Evolutionary conservation across 2,113 vertebrate genomes (phyloP).

Genomic region (Aepyceros melampus): DNA sequence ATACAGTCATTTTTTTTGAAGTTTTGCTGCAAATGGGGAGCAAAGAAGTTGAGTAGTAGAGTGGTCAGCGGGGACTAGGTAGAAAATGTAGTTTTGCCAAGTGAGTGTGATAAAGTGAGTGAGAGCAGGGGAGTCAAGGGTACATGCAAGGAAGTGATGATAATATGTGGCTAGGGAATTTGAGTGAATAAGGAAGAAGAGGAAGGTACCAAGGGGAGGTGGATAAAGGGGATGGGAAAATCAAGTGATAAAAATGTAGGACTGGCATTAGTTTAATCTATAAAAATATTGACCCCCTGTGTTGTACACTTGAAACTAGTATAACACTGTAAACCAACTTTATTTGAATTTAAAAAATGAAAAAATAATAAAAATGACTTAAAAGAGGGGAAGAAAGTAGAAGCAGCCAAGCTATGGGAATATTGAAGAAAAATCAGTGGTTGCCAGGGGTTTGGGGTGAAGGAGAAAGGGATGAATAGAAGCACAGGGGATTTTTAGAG

Average conservation of each 20-base stretch:
- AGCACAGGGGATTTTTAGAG: not conserved
- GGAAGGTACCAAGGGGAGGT: not conserved
- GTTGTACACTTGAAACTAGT: not conserved
- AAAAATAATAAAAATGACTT: not conserved
- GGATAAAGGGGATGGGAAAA: not conserved
- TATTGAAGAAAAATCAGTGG: not conserved
- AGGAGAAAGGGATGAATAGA: not conserved
- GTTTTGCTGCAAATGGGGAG: not conserved
- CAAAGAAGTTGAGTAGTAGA: not conserved
- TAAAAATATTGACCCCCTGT: not conserved
- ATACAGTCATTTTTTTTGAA: not conserved
- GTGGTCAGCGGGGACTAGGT: not conserved
- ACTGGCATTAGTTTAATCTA: not conserved
- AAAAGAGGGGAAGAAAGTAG: not conserved
- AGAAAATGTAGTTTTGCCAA: not conserved
- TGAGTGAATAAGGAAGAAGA: not conserved
- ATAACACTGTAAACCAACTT: not conserved
- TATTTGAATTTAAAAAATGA: not conserved
- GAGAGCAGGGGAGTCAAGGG: not conserved
- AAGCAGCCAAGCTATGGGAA: not conserved
- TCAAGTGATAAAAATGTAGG: not conserved
- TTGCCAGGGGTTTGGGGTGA: not conserved
- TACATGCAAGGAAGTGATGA: not conserved
- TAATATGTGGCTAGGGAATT: not conserved
- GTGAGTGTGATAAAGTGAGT: not conserved